Evolutionary conservation across 1,140 invertebrate genomes (phyloP).

Genomic region (Lordiphosa stackelbergi): DNA sequence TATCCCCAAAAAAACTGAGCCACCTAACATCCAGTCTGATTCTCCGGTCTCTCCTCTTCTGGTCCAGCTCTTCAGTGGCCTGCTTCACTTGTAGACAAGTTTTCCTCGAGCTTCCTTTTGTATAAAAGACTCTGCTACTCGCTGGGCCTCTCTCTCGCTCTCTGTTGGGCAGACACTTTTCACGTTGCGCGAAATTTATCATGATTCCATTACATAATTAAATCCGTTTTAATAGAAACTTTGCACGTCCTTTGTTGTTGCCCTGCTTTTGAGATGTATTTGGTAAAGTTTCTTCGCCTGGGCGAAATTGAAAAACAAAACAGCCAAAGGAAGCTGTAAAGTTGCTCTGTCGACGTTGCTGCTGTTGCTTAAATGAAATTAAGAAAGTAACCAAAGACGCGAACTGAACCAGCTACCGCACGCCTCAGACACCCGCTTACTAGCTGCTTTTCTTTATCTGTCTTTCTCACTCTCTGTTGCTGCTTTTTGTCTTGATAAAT

Average conservation of each 20-base stretch:
- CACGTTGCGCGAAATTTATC: conserved; percentile 74
- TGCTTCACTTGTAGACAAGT: conserved; percentile 31
- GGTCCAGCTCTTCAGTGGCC: conserved; percentile 13
- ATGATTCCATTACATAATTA: conserved; percentile 76
- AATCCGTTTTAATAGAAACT: conserved; percentile 76
- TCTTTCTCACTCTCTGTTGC: conserved; percentile 4
- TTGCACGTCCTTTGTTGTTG: conserved; percentile 58
- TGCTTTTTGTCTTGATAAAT: conserved; percentile 72
- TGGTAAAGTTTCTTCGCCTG: conserved; percentile 61
- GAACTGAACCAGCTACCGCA: conserved; percentile 29
- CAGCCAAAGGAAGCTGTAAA: conserved; percentile 65
- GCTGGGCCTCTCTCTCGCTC: neutral
- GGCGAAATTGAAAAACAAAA: conserved; percentile 73
- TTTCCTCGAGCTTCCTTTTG: conserved; percentile 30
- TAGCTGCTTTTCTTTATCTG: conserved; percentile 18
- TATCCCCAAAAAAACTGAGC: neutral
- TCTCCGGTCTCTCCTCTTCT: neutral
- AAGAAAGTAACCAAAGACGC: conserved; percentile 73
- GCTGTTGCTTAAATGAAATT: conserved; percentile 68
- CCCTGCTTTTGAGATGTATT: conserved; percentile 69
- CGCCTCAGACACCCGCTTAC: neutral
- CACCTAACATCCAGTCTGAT: conserved; percentile 5
- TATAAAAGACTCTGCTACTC: neutral
- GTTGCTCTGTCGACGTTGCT: conserved; percentile 34
- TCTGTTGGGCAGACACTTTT: conserved; percentile 63